These are phyloP conservation scores for Drosophila sechellia DNA, from an alignment of 1,140 invertebrate genomes.

Conservation along the genomic window DNA sequence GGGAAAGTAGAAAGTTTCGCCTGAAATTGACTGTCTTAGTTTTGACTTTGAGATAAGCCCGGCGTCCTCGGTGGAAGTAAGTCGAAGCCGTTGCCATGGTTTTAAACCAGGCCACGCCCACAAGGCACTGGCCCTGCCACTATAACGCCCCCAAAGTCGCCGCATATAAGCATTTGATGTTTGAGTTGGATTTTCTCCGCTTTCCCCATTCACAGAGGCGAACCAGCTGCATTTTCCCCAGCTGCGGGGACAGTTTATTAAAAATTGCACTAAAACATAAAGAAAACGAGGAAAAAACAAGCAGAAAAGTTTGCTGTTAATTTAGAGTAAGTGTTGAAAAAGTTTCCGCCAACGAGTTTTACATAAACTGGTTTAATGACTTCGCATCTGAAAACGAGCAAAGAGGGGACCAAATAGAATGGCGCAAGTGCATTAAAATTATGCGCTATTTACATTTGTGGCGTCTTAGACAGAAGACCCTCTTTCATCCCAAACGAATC, in stretches of 20 bases:
- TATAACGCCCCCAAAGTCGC: background rate
- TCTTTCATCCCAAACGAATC: conserved; percentile 1
- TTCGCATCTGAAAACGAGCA: conserved; percentile 21
- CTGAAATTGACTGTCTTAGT: conserved; percentile 64
- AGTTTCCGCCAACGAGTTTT: conserved; percentile 70
- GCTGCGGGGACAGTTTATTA: conserved; percentile 44
- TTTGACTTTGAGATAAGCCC: conserved; percentile 58
- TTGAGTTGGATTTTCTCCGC: conserved; percentile 52
- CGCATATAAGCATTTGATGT: conserved; percentile 43
- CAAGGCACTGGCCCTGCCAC: background rate
- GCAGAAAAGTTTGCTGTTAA: conserved; percentile 71
- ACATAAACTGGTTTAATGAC: conserved; percentile 74
- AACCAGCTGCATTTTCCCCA: conserved; percentile 44
- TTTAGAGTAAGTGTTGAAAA: conserved; percentile 75
- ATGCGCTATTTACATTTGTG: conserved; percentile 56
- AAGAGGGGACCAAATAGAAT: background rate
- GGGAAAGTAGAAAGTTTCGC: conserved; percentile 38
- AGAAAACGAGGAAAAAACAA: conserved; percentile 34
- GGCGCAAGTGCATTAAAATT: conserved; percentile 49
- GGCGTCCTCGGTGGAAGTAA: conserved; percentile 10
- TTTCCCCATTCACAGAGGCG: background rate
- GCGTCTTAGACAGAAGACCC: conserved; percentile 42
- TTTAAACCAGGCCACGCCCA: conserved; percentile 47
- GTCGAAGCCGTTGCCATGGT: conserved; percentile 26
- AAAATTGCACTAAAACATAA: conserved; percentile 42